Evolutionary conservation across 2,113 vertebrate genomes (phyloP).

Genomic region (Pelecanus crispus): DNA sequence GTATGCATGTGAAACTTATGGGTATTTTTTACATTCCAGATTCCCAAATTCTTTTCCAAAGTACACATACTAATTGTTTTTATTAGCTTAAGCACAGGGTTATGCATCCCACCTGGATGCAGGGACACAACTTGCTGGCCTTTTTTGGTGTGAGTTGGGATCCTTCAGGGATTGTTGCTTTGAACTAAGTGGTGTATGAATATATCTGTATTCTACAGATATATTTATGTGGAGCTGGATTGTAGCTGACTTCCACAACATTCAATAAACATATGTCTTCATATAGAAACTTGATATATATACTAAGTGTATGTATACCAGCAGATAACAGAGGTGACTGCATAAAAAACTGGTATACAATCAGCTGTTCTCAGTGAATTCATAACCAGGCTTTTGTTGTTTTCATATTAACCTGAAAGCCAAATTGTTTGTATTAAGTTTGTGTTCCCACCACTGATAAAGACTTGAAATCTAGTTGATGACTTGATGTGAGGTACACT

Average conservation of each 20-base stretch:
- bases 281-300: not conserved
- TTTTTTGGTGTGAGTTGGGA: not conserved
- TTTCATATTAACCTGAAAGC: not conserved
- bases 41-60: not conserved
- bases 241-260: not conserved
- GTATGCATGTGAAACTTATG: not conserved
- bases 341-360: not conserved
- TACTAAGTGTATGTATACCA: not conserved
- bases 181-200: not conserved
- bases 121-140: not conserved
- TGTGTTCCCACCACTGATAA: not conserved
- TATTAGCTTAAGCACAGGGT: not conserved
- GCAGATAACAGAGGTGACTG: not conserved
- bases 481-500: not conserved
- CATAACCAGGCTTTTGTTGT: not conserved
- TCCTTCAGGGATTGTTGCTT: not conserved
- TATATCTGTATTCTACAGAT: not conserved
- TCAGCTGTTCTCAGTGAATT: not conserved
- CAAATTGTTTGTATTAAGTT: not conserved
- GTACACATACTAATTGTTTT: not conserved
- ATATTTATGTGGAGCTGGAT: not conserved
- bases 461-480: not conserved
- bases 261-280: not conserved
- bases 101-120: not conserved
- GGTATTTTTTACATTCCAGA: not conserved